These are phyloP conservation scores for Bradynema listronoti DNA, from an alignment of 1,140 invertebrate species.

Conservation along the genomic window DNA sequence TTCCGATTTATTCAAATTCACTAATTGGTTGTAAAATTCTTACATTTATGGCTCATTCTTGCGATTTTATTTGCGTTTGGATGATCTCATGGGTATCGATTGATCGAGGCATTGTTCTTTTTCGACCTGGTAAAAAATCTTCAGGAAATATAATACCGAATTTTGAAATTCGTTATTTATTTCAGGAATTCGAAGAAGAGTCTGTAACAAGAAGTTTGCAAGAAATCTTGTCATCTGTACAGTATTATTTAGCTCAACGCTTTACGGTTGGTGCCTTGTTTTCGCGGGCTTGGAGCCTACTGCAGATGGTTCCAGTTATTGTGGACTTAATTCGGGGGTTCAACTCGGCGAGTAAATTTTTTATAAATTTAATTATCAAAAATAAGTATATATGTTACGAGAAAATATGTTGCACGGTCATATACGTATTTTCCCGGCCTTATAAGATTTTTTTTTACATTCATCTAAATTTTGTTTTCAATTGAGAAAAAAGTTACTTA, in stretches of 20 bases:
- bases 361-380: too few relatives aligned
- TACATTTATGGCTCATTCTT: constrained; percentile 54
- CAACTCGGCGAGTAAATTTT: constrained; percentile 28
- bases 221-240: constrained; percentile 43
- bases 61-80: constrained; percentile 58
- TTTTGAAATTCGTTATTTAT: constrained; percentile 18
- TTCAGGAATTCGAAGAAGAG: constrained; percentile 45
- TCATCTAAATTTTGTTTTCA: too few relatives aligned
- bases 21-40: constrained; percentile 51
- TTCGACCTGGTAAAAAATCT: constrained; percentile 38
- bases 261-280: constrained; percentile 54
- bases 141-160: not conserved
- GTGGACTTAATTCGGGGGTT: constrained; percentile 41
- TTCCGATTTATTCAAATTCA: constrained; percentile 44
- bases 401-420: too few relatives aligned
- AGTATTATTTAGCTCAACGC: constrained; percentile 39
- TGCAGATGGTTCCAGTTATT: constrained; percentile 35
- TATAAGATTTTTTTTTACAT: too few relatives aligned
- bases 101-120: constrained; percentile 53
- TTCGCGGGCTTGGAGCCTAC: constrained; percentile 49
- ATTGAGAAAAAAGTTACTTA: too few relatives aligned
- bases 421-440: too few relatives aligned
- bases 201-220: constrained; percentile 53
- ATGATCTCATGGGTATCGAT: constrained; percentile 55
- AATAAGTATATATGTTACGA: too few relatives aligned